Conservation (phyloP, 2,113 vertebrate genomes). For the Sakesphorus luctuosus region DNA sequence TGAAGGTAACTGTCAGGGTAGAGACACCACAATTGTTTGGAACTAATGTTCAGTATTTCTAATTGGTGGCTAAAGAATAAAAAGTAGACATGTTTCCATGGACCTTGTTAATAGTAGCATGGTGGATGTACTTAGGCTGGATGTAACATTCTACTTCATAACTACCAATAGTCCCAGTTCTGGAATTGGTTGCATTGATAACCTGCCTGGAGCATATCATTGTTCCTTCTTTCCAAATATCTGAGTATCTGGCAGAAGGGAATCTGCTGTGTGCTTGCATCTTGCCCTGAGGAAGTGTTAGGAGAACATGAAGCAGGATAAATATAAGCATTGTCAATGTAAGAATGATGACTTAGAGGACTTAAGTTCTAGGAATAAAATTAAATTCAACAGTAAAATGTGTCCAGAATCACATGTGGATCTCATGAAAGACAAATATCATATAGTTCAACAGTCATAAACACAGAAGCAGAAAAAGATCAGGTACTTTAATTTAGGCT, state of each 20-base stretch:
- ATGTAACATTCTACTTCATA: not conserved
- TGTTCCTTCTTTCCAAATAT: not conserved
- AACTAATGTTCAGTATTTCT: not conserved
- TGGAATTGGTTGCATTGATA: not conserved
- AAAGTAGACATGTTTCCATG: not conserved
- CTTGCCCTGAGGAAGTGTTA: not conserved
- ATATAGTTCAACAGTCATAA: not conserved
- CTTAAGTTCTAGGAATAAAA: not conserved
- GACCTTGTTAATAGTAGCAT: not conserved
- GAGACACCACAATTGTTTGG: not conserved
- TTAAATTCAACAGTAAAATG: not conserved
- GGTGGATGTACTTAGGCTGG: not conserved
- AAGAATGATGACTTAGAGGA: not conserved
- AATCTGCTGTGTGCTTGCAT: not conserved
- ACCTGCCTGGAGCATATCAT: not conserved
- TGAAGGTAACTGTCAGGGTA: not conserved
- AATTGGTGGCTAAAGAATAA: not conserved
- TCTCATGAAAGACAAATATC: not conserved
- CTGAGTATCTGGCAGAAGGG: rapidly evolving
- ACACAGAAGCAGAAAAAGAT: not conserved
- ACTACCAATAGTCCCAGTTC: not conserved
- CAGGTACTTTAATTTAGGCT: not conserved
- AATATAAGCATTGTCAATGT: not conserved
- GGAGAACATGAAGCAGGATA: not conserved
- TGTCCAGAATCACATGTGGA: not conserved